phyloP scores from a whole-genome alignment of 2,113 vertebrate species.

The Alexandromys fortis region DNA sequence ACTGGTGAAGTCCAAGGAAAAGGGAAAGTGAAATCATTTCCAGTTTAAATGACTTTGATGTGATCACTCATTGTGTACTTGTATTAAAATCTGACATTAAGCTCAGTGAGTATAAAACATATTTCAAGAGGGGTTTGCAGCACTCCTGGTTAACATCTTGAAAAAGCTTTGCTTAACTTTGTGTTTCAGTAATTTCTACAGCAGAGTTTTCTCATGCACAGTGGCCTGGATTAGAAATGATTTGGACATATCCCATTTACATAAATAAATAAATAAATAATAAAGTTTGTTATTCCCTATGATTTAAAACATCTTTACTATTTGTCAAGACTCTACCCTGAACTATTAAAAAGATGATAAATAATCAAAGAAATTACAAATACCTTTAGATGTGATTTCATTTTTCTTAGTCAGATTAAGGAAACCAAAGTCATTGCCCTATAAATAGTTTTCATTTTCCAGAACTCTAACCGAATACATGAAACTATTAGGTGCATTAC shows the following conservation, averaged over 20 bases:
- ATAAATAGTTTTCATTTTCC: conserved; percentile 70
- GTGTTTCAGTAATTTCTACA: conserved; percentile 11
- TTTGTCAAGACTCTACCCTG: conserved; percentile 37
- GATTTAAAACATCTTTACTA: conserved; percentile 43
- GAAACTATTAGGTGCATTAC: conserved; percentile 72
- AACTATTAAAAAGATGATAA: conserved; percentile 59
- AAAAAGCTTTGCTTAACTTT: background rate
- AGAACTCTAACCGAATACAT: conserved; percentile 60
- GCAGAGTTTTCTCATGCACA: background rate
- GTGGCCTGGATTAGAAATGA: background rate
- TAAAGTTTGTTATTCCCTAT: conserved; percentile 34
- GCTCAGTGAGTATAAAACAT: background rate
- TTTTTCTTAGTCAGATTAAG: background rate
- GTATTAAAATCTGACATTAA: background rate
- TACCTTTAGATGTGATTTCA: conserved; percentile 59
- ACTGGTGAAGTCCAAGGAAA: background rate
- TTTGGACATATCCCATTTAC: conserved; percentile 6
- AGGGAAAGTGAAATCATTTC: background rate
- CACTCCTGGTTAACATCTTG: background rate
- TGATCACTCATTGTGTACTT: background rate
- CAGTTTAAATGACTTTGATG: background rate
- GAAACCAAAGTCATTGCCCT: conserved; percentile 56
- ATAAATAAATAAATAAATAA: background rate
- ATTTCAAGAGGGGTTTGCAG: background rate
- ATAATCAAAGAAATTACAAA: conserved; percentile 60